A percentile compares a stretch with the other conserved stretches of the same genome.
Evolutionary conservation across 1,140 invertebrate species (phyloP).

Genomic region (Bradysia coprophila): DNA sequence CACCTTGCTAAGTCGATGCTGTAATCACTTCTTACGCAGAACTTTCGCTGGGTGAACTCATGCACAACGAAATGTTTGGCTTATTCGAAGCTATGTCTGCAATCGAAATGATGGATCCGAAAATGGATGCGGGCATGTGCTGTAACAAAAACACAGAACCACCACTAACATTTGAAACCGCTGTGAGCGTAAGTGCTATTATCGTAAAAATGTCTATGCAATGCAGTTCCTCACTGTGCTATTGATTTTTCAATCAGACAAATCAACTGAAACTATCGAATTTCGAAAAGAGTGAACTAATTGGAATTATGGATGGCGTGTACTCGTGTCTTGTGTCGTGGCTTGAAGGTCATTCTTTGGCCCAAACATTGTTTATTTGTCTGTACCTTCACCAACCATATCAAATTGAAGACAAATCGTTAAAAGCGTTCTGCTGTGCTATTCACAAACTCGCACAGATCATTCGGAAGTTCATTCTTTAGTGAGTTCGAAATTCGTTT

Average conservation of each 20-base stretch:
- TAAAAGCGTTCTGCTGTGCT: slow-evolving; percentile 74
- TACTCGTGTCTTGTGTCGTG: slow-evolving; percentile 85
- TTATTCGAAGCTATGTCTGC: slow-evolving; percentile 98
- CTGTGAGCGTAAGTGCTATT: slow-evolving; percentile 42
- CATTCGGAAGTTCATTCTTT: slow-evolving; percentile 76
- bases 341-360: slow-evolving; percentile 88
- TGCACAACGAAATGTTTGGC: slow-evolving; percentile 83
- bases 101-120: slow-evolving; percentile 99
- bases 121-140: slow-evolving; percentile 98
- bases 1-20: too few species aligned
- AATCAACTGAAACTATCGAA: slow-evolving; percentile 64
- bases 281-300: slow-evolving; percentile 47
- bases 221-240: background rate
- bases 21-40: slow-evolving; percentile 29
- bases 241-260: slow-evolving; percentile 25
- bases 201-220: background rate
- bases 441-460: slow-evolving; percentile 82
- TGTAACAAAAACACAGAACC: slow-evolving; percentile 74
- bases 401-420: slow-evolving; percentile 60
- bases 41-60: slow-evolving; percentile 66
- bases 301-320: slow-evolving; percentile 85
- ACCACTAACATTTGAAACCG: slow-evolving; percentile 74
- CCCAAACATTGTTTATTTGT: slow-evolving; percentile 94
- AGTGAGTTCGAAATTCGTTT: slow-evolving; percentile 34
- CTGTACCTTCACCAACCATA: slow-evolving; percentile 85